Evolutionary conservation across 2,888 invertebrate genomes (phyloP), one percentile per base, ranked within the genome.

Genomic region (Copidosoma aretas): DNA sequence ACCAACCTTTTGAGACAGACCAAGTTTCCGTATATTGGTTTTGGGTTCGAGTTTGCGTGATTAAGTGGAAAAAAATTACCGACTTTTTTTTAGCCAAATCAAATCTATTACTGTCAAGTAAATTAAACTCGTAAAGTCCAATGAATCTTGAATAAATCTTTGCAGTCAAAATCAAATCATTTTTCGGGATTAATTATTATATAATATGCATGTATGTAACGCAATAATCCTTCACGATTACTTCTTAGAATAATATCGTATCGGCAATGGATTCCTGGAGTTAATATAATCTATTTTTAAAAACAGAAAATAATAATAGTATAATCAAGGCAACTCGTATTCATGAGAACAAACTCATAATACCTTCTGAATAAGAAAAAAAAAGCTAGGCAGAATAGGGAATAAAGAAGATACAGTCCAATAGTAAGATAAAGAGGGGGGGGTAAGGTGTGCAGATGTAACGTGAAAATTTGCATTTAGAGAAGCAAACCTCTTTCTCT

Each of bases 381-480:
- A 25, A 25, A 39, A 43, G n/a, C 15, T 61, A 32, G 52, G 39
- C n/a, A 25, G 49, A n/a, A 52, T n/a, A 19, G 4, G 21, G 32
- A n/a, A 22, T 32, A 64, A n/a, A 19, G 25, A n/a, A 19, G 32
- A 32, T 17, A 17, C 25, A 49, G 24, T 19, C 12, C 22, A 21
- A 52, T 39, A 25, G 17, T 22, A 49, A 53, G 15, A 58, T 43
- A 19, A 21, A 32, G 41, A n/a, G 17, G 17, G 43, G 53, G 24
- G 21, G 43, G 58, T 52, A 24, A 67, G 65, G 53, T 54, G 72
- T 74, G 67, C 72, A 77, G 78, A 80, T 80, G 80, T 80, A 81
- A 80, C 77, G 77, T 74, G 72, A 73, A 75, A 76, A 81, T 81
- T 81, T 80, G 78, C 81, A 81, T 81, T 80, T 81, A 81, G 79